Conservation (phyloP, 2,113 vertebrate genomes). For the Oceanodroma tethys region DNA sequence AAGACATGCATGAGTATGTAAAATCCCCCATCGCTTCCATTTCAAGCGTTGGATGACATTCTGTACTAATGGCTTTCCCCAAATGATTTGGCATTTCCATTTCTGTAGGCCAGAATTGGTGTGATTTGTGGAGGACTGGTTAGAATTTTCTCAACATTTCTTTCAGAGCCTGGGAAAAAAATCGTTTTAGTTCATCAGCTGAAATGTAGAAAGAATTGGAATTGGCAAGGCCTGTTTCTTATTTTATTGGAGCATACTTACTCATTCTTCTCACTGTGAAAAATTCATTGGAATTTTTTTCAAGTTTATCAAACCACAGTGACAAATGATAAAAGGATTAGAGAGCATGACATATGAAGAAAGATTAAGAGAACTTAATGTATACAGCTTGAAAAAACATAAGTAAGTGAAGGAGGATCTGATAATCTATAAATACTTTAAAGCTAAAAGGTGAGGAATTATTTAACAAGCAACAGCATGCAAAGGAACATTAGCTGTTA, state of each 20-base stretch:
- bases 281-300: constrained; percentile 29
- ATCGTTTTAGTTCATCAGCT: neutral
- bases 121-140: neutral
- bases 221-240: neutral
- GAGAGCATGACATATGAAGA: constrained; percentile 47
- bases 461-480: constrained; percentile 60
- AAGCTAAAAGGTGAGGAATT: constrained; percentile 67
- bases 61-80: neutral
- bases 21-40: neutral
- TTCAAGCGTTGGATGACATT: neutral
- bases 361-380: constrained; percentile 64
- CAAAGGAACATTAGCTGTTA: constrained; percentile 56
- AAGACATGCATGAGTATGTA: fast-evolving
- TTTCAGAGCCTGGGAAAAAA: neutral
- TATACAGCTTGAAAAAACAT: constrained; percentile 60
- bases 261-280: constrained; percentile 50
- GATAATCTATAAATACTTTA: constrained; percentile 67
- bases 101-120: neutral
- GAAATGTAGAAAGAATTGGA: constrained; percentile 22
- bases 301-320: constrained; percentile 53
- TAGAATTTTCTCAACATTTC: neutral
- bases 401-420: constrained; percentile 62
- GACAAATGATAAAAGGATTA: constrained; percentile 64
- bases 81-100: neutral
- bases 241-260: constrained; percentile 30